Base-by-base conservation (phyloP, 2,113 vertebrate species). In the Sinocyclocheilus anophthalmus region DNA sequence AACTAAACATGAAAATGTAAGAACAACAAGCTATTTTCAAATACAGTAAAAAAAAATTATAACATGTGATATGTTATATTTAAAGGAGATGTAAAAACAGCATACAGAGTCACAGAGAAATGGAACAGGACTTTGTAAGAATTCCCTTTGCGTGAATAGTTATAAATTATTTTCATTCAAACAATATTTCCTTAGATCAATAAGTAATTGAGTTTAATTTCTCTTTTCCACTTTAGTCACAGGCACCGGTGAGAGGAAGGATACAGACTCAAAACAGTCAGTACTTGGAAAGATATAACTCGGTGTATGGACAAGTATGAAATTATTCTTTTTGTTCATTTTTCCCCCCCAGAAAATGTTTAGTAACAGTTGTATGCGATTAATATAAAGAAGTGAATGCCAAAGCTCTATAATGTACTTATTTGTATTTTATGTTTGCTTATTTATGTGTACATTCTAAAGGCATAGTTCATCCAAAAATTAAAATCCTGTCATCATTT, bases 221-320 rank as follows among this genome's bases (percentile, higher is more conserved):
- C 16, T 39, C 37, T 0, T 1, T 42, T 72, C 42, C 3, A 61
- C 55, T 39, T 18, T 1, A 83, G 69, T 7, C 63, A 53, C 80
- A 82, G 14, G 20, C 33, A 11, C 50, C 30, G 0, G 4, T 7
- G 1, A 26, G 81, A 42, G 22, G 81, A 4, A 39, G 50, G 33
- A 24, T 39, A 83, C 67, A 59, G 50, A 59, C 48, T 39, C 57
- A 1, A 14, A 67, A 80, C 12, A 77, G 50, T 82, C 86, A 90
- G 13, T 91, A 91, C 83, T 50, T 11, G 1, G 91, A 92, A 67
- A 89, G 69, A 48, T 55, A 90, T 45, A 92, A 92, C 80, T 89
- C 88, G 37, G 37, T 93, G 22, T 92, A 92, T 75, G 84, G 33
- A 37, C 20, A 85, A 14, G 0, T 11, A 0, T 88, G 42, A 76